Conservation (phyloP, 2,113 vertebrate species). For the Ceyx melanurus region DNA sequence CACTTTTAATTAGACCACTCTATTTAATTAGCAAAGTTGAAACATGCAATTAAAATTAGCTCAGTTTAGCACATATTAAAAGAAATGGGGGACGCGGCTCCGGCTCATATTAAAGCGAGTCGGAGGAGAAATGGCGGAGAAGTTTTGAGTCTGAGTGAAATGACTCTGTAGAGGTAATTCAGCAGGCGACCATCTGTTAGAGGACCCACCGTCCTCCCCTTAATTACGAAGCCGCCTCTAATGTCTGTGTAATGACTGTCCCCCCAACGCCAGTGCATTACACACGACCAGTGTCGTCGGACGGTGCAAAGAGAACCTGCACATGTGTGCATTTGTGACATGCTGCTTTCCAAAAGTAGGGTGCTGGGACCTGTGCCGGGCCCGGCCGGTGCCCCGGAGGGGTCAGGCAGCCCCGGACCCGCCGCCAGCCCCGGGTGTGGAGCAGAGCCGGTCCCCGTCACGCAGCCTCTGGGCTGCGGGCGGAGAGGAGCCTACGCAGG, state of each 20-base stretch:
- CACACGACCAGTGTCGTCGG: background rate
- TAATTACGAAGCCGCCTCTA: background rate
- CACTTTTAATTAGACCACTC: conserved; percentile 86
- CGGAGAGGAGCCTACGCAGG: background rate
- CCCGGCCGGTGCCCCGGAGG: too few relatives aligned
- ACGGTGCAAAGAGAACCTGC: background rate
- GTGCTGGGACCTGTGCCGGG: background rate
- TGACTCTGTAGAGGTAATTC: background rate
- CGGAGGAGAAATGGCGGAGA: conserved; percentile 45
- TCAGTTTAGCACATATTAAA: conserved; percentile 71
- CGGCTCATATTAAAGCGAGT: background rate
- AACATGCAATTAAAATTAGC: conserved; percentile 78
- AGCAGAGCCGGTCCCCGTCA: background rate
- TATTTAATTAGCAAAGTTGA: conserved; percentile 87
- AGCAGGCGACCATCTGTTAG: conserved; percentile 6
- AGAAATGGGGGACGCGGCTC: conserved; percentile 41
- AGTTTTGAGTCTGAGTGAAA: background rate
- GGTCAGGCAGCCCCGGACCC: background rate
- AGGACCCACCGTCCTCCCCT: background rate
- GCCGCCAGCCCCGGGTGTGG: too few relatives aligned
- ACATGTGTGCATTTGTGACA: rapidly evolving
- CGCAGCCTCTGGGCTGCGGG: background rate
- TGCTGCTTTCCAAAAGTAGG: background rate
- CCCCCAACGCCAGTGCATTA: background rate
- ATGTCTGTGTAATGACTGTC: background rate